phyloP scores from a whole-genome alignment of 2,113 vertebrate genomes.

The Malurus cyaneus region DNA sequence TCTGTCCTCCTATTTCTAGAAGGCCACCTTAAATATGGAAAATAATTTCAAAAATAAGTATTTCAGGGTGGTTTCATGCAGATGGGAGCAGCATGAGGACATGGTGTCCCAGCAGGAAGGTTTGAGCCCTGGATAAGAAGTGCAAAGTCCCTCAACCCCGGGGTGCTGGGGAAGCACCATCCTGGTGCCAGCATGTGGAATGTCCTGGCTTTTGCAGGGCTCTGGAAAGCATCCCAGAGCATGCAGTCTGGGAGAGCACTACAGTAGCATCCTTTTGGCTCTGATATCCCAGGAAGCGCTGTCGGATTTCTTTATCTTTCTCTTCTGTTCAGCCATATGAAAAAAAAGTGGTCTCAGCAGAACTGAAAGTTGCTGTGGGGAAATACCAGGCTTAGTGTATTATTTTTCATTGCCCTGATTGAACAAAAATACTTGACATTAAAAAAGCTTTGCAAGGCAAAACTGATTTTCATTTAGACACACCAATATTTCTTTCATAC shows the following conservation, averaged over 20 bases:
- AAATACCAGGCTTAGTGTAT: not conserved
- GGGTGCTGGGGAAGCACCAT: not conserved
- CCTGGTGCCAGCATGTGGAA: fast-evolving
- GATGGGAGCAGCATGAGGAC: not conserved
- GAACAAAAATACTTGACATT: not conserved
- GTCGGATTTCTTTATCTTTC: not conserved
- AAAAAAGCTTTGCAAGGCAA: not conserved
- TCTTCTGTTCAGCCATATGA: not conserved
- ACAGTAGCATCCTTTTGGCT: not conserved
- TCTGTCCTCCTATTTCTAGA: not conserved
- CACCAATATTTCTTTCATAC: not conserved
- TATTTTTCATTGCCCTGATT: not conserved
- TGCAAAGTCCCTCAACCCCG: not conserved
- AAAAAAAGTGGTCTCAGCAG: not conserved
- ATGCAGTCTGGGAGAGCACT: fast-evolving
- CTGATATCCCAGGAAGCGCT: not conserved
- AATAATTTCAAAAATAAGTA: not conserved
- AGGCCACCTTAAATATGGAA: not conserved
- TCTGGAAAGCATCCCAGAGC: not conserved
- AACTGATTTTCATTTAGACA: not conserved
- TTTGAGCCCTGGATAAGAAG: not conserved
- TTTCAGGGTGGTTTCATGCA: not conserved
- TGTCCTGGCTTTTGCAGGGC: not conserved
- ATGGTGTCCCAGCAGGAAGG: not conserved
- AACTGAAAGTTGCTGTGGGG: not conserved